Evolutionary conservation across 2,888 invertebrate species (phyloP), one percentile per base, ranked within the genome.

Genomic region (Tetheella fluctuosa): DNA sequence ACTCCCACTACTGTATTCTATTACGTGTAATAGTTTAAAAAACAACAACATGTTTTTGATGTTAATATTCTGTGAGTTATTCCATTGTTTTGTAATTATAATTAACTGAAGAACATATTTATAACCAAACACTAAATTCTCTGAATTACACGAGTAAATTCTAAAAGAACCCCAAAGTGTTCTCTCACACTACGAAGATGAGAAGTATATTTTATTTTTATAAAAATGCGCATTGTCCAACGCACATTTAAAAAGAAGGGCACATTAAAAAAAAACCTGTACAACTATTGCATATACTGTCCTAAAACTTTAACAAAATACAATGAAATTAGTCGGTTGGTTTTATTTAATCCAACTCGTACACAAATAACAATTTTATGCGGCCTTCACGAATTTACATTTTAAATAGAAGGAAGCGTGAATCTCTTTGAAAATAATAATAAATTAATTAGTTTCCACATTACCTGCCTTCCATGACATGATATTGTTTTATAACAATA

Each of bases 361-460:
- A 6, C 2, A 3, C 15, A 39, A n/a, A 39, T n/a, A 48, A 17
- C 17, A 48, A 48, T 20, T 17, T n/a, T 20, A 48, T 10, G 10
- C 48, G 48, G n/a, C 48, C 48, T 48, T 20, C 48, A 20, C 10
- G 3, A 2, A 48, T 48, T 48, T 48, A 48, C 20, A 48, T 48
- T 48, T 48, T 52, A 52, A 25, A 28, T 15, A 30, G 48, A 48
- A 42, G 54, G 54, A 54, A 54, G n/a, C 15, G 54, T 54, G 6
- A 15, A 28, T 10, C 30, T 54, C 17, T 30, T 28, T 30, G 34
- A 54, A 54, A 54, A 17, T 30, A 13, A 17, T 20, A 28, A 30
- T n/a, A n/a, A n/a, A n/a, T 28, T 54, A 54, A 54, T 54, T 54
- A 54, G 54, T 54, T 54, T 30, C 30, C 54, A 54, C 54, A 54